phyloP scores from a whole-genome alignment of 2,888 invertebrate species.

The Drosophila fungiperda region DNA sequence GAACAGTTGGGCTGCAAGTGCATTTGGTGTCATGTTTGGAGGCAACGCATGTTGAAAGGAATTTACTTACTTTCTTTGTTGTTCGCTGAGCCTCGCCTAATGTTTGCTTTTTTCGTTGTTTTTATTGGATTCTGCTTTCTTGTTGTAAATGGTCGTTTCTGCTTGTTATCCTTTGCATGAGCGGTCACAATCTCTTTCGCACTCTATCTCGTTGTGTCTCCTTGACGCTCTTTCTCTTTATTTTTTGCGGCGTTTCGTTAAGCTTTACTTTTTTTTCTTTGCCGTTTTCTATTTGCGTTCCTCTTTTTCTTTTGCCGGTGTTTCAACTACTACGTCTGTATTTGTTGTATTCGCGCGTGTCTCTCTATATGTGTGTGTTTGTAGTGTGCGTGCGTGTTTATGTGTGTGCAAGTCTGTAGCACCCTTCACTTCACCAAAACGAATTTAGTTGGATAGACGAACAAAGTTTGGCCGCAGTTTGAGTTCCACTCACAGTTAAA shows the following conservation, averaged over 20 bases:
- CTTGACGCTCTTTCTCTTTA: conserved; percentile 5
- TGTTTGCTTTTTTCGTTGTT: conserved; percentile 20
- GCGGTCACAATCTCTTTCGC: background rate
- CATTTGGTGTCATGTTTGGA: conserved; percentile 65
- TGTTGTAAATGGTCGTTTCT: conserved; percentile 44
- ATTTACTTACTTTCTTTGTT: conserved; percentile 76
- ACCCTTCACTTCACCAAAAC: conserved; percentile 73
- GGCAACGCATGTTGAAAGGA: conserved; percentile 65
- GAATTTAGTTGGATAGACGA: conserved; percentile 43
- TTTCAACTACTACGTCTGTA: conserved; percentile 53
- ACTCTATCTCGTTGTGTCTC: background rate
- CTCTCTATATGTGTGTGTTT: conserved; percentile 1
- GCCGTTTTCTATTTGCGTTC: conserved; percentile 49
- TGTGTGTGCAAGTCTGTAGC: conserved; percentile 45
- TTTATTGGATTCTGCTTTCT: conserved; percentile 10
- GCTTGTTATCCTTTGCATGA: conserved; percentile 53
- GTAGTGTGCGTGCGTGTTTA: conserved; percentile 7
- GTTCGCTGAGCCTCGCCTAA: conserved; percentile 36
- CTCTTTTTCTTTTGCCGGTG: conserved; percentile 66
- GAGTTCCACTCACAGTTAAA: conserved; percentile 67
- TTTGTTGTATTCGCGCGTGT: conserved; percentile 14
- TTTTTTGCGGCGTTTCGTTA: conserved; percentile 22
- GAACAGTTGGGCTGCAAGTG: conserved; percentile 25
- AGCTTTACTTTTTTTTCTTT: conserved; percentile 22
- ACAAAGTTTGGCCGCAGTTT: conserved; percentile 39